phyloP scores from a whole-genome alignment of 2,113 vertebrate species.

The Cinclus cinclus region DNA sequence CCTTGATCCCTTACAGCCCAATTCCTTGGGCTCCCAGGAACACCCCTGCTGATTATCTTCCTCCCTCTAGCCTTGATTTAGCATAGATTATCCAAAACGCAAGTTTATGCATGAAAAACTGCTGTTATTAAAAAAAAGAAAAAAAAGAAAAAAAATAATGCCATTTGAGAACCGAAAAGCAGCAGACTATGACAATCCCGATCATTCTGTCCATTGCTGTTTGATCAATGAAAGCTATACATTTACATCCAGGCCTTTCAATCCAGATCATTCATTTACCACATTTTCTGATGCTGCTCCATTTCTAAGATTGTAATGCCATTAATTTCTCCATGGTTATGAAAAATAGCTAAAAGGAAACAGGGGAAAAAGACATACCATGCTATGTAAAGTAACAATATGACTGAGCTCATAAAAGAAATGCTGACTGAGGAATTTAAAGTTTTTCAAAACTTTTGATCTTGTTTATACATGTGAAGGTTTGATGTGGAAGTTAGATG shows the following conservation, averaged over 20 bases:
- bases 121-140: not conserved
- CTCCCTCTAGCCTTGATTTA: not conserved
- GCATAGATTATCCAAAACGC: not conserved
- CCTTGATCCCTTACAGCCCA: not conserved
- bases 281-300: not conserved
- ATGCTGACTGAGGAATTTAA: constrained; percentile 53
- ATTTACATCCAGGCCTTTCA: not conserved
- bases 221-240: not conserved
- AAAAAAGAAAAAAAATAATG: not conserved
- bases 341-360: not conserved
- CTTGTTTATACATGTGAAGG: constrained; percentile 43
- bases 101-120: not conserved
- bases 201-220: not conserved
- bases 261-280: not conserved
- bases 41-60: not conserved
- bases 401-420: constrained; percentile 37
- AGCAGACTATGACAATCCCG: not conserved
- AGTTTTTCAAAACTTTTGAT: constrained; percentile 63
- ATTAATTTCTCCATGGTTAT: not conserved
- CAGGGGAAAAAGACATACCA: not conserved
- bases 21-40: not conserved
- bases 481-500: constrained; percentile 44
- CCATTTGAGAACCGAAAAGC: not conserved
- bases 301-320: not conserved
- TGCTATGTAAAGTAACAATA: not conserved